Base-by-base conservation (phyloP, 2,888 invertebrate species). In the Ischnus inquisitorius region DNA sequence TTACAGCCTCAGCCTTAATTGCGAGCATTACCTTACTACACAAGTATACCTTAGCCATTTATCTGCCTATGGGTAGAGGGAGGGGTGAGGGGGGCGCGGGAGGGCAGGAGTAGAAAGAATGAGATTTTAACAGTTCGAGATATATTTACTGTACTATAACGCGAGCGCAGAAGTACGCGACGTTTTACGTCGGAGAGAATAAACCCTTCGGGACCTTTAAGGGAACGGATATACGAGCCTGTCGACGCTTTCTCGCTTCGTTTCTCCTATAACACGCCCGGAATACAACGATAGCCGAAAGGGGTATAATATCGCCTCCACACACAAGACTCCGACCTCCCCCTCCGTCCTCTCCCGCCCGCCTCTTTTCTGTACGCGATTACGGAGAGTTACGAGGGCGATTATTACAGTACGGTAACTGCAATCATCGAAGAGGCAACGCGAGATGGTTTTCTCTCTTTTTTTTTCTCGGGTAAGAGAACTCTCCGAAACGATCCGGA, bases 1-100 rank as follows among this genome's bases (percentile, higher is more conserved):
- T 90, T 89, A 89, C 88, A 86, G 79, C 85, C 87, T 8, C 85
- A 87, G 85, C 88, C 91, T 90, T 92, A 92, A 92, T 92, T 91
- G 90, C 90, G 84, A 88, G 88, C 90, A 91, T 91, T 91, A 92
- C 89, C 88, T 34, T 34, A 34, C 34, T 68, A 28, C 43, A 43
- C 41, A 62, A 57, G 74, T 22, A 60, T 25, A 43, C 41, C 54
- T 22, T 57, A 79, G 8, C 54, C 62, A 75, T 69, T 82, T 68
- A 16, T 54, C 34, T 62, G 39, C 46, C 71, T 72, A 51, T 43
- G 34, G 64, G 34, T 41, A 69, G 51, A 60, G 39, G 34, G 34
- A 34, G 34, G 34, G 34, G n/a, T n/a, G n/a, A n/a, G 5, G 34
- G 8, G 34, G 34, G 34, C 8, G 34, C 57, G 57, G 22, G 22